Percentiles rank a stretch among this genome's conserved stretches.
Evolutionary conservation across 2,888 invertebrate genomes (phyloP).

Genomic region (Augiades crinisus): DNA sequence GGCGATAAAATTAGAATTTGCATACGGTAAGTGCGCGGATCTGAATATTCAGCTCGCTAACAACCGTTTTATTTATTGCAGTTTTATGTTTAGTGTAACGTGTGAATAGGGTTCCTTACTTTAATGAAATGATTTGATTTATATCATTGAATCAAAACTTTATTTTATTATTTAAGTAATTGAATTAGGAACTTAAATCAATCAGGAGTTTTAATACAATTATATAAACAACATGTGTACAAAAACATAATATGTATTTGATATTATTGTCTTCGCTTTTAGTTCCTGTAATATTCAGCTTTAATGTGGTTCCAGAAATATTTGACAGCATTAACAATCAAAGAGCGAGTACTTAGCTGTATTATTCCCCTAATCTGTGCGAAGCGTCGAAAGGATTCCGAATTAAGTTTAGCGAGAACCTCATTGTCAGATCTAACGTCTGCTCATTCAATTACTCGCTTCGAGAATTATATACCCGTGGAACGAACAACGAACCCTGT

Average conservation of each 20-base stretch:
- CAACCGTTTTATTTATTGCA: slow-evolving; percentile 16
- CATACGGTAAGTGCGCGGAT: slow-evolving; percentile 21
- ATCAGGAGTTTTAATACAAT: no score
- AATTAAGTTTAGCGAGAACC: slow-evolving; percentile 62
- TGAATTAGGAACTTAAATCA: no score
- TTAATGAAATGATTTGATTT: no score
- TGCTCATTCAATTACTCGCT: slow-evolving; percentile 60
- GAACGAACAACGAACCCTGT: slow-evolving; percentile 41
- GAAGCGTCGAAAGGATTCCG: slow-evolving; percentile 53
- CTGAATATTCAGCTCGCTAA: slow-evolving; percentile 14
- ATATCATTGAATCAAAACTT: no score
- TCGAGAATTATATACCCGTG: slow-evolving; percentile 53
- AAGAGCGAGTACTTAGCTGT: slow-evolving; percentile 34
- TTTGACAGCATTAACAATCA: slow-evolving; percentile 16
- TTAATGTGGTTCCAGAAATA: slow-evolving; percentile 7
- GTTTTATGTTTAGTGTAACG: slow-evolving; percentile 9
- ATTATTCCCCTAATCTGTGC: slow-evolving; percentile 52
- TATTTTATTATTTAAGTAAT: no score
- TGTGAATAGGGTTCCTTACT: not conserved
- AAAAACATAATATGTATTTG: no score
- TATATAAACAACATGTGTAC: no score
- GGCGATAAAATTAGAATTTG: slow-evolving; percentile 25
- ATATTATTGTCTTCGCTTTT: no score
- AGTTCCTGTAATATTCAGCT: no score
- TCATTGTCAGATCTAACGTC: slow-evolving; percentile 48